Base-by-base conservation (phyloP, 30 jellyfish, hydroid and myxozoan species). In the Phacellophora camtschatica region DNA sequence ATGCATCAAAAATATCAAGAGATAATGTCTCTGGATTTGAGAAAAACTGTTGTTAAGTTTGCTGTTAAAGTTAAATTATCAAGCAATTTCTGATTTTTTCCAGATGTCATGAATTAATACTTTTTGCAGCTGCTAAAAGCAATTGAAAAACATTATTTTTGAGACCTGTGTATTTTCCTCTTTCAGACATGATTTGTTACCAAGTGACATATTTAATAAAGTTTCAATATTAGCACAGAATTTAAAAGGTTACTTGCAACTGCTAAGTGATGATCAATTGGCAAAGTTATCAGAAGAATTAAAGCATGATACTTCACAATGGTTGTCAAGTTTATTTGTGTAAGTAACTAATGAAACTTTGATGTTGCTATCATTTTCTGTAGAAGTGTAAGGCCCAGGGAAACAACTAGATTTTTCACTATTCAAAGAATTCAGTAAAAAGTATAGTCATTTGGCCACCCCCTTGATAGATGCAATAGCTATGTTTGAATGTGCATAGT, bases 291-390 rank as follows among this genome's bases (percentile, higher is more conserved):
- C 78, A 13, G 80, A 79, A 12, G 49, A 39, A 1, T 36, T 76
- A 73, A 29, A 33, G 37, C 39, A 58, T 30, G 88, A 87, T 35
- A 69, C 92, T 30, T 54, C 76, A 9, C 74, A 79, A 62, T 81
- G 81, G 85, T 54, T 88, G 8, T 51, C 90, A 50, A 81, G 61
- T 30, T 36, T 88, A 37, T 81, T 88, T 74, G 86, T 90, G 97
- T 88, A 88, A 66, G 83, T 24, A n/a, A n/a, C n/a, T n/a, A n/a
- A n/a, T n/a, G 43, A 23, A 27, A 28, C 16, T 5, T 6, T 15
- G 28, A 6, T 63, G 58, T 5, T 15, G 33, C n/a, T 8, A 5
- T 25, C 19, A 7, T 27, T 25, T 58, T 58, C n/a, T n/a, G n/a
- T n/a, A n/a, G n/a, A n/a, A n/a, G n/a, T n/a, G n/a, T n/a, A n/a